These are phyloP conservation scores for Trichomycterus rosablanca DNA, from an alignment of 2,113 vertebrate species.

Conservation along the genomic window DNA sequence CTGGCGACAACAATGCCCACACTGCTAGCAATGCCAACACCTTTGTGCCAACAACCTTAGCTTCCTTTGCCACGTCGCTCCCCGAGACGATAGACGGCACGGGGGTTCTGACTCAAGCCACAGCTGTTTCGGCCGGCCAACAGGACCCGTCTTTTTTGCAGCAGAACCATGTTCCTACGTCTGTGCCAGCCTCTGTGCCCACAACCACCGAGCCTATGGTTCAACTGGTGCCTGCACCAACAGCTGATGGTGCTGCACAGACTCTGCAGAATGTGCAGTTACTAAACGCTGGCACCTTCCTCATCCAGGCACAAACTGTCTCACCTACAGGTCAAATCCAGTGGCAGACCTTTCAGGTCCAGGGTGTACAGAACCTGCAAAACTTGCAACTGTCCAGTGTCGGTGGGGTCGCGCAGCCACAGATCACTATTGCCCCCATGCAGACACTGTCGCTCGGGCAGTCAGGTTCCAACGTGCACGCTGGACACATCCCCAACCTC, in stretches of 20 bases:
- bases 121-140: constrained; percentile 80
- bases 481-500: constrained; percentile 90
- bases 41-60: constrained; percentile 86
- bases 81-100: constrained; percentile 94
- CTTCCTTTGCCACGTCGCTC: constrained; percentile 78
- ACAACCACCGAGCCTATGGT: constrained; percentile 11
- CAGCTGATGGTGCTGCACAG: constrained; percentile 85
- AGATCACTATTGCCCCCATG: constrained; percentile 93
- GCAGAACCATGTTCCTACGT: constrained; percentile 72
- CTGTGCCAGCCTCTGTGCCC: neutral
- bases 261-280: constrained; percentile 93
- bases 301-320: constrained; percentile 98
- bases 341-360: constrained; percentile 99
- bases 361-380: constrained; percentile 97
- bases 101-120: constrained; percentile 90
- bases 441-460: constrained; percentile 93
- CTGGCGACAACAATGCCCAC: constrained; percentile 75
- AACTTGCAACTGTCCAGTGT: constrained; percentile 83
- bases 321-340: constrained; percentile 96
- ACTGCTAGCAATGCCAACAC: constrained; percentile 72
- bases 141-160: constrained; percentile 88
- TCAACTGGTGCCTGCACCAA: constrained; percentile 76
- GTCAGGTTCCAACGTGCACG: constrained; percentile 78
- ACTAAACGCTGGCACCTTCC: constrained; percentile 94
- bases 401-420: constrained; percentile 69